Percentiles rank a stretch among this genome's conserved stretches.
These are phyloP conservation scores for Caenorhabditis virilis DNA, from an alignment of 2,888 invertebrate genomes.

Conservation along the genomic window DNA sequence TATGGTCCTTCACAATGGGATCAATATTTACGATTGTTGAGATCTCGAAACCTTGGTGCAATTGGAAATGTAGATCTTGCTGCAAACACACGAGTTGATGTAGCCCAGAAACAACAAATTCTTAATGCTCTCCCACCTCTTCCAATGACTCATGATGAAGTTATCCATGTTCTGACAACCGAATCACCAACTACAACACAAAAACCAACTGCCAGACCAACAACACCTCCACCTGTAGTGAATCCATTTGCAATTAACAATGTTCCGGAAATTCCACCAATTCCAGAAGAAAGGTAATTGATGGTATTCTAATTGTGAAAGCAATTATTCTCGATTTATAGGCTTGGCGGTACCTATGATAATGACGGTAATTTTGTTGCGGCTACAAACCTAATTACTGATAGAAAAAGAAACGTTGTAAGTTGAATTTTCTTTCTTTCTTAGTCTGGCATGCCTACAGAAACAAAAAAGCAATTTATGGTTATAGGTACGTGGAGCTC, in stretches of 20 bases:
- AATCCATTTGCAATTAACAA: conserved; percentile 26
- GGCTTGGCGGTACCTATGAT: conserved; percentile 38
- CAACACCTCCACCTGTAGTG: conserved; percentile 18
- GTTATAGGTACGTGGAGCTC: conserved; percentile 24
- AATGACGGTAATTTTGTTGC: conserved; percentile 43
- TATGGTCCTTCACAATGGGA: conserved; percentile 39
- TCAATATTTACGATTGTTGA: conserved; percentile 23
- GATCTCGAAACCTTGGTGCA: conserved; percentile 27
- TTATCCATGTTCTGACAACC: conserved; percentile 33
- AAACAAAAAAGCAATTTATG: background rate
- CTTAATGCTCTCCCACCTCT: conserved; percentile 35
- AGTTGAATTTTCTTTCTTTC: too few relatives aligned
- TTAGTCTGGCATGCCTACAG: too few relatives aligned
- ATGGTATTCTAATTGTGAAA: background rate
- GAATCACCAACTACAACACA: conserved; percentile 29
- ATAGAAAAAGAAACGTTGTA: conserved; percentile 29
- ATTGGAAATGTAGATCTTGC: conserved; percentile 19
- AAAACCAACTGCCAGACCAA: conserved; percentile 32
- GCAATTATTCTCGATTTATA: background rate
- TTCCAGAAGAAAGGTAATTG: conserved; percentile 33
- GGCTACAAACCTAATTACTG: conserved; percentile 13
- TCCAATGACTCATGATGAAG: conserved; percentile 43
- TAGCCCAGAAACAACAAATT: conserved; percentile 27
- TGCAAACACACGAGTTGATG: conserved; percentile 11
- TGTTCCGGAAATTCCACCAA: conserved; percentile 31